phyloP scores from a whole-genome alignment of 2,797 vertebrate species.

The Sternarchorhynchus goeldii region DNA sequence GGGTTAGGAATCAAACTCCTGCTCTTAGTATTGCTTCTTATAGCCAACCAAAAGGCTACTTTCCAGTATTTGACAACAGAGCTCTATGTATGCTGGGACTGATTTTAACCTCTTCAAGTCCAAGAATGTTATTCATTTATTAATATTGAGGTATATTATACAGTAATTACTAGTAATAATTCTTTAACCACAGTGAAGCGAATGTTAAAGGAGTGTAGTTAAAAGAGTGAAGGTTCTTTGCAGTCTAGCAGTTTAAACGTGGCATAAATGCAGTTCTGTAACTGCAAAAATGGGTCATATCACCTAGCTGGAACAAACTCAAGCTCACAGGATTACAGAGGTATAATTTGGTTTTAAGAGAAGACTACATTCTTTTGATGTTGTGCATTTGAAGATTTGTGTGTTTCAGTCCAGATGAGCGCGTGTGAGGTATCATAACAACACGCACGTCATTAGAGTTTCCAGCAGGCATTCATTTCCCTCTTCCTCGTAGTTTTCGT shows the following conservation, averaged over 20 bases:
- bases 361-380: too few species aligned
- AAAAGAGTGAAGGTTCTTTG: too few species aligned
- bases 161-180: too few species aligned
- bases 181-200: too few species aligned
- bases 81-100: conserved; percentile 46
- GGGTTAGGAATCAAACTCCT: conserved; percentile 63
- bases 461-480: neutral
- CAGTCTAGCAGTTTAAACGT: too few species aligned
- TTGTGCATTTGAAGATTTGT: conserved; percentile 42
- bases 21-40: conserved; percentile 68
- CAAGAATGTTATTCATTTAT: neutral
- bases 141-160: too few species aligned
- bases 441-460: neutral
- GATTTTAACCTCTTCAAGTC: conserved; percentile 39
- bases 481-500: conserved; percentile 24
- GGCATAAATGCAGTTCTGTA: too few species aligned
- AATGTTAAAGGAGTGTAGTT: too few species aligned
- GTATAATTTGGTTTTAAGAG: too few species aligned
- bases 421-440: neutral
- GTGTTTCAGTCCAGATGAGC: neutral
- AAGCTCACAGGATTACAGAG: too few species aligned
- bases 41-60: conserved; percentile 51
- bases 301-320: too few species aligned
- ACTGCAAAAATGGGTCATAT: too few species aligned
- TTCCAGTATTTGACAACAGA: conserved; percentile 39